Conservation (phyloP, 2,888 invertebrate species). For the Trichogramma dendrolimi region DNA sequence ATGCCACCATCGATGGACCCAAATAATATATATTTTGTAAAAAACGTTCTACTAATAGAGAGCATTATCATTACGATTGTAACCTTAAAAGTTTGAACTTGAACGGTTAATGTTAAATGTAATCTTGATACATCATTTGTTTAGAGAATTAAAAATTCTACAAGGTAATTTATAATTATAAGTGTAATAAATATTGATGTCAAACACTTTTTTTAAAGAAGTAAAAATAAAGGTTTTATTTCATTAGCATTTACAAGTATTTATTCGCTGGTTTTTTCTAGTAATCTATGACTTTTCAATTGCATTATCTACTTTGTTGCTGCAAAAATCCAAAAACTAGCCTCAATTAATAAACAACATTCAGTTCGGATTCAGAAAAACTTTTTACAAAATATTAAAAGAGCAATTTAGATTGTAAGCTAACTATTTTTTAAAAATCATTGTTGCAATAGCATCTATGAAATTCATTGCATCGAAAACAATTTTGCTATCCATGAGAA, state of each 20-base stretch:
- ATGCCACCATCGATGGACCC: conserved; percentile 73
- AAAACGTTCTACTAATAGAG: conserved; percentile 19
- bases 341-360: too few species aligned
- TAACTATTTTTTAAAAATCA: not conserved
- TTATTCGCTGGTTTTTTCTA: too few species aligned
- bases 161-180: conserved; percentile 10
- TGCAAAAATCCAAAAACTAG: too few species aligned
- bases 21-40: conserved; percentile 52
- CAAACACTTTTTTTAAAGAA: conserved; percentile 21
- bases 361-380: not conserved
- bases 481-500: not conserved
- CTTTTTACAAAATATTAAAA: not conserved
- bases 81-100: conserved; percentile 8
- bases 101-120: conserved; percentile 18
- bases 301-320: too few species aligned
- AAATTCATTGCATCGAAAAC: not conserved
- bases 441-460: conserved; percentile 1
- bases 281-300: too few species aligned
- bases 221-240: conserved; percentile 24
- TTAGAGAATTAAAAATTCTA: conserved; percentile 15
- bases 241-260: conserved; percentile 12
- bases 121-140: conserved; percentile 14
- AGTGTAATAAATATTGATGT: conserved; percentile 24
- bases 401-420: not conserved
- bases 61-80: conserved; percentile 23